These are phyloP conservation scores for Acanthosepion pharaonis DNA, from an alignment of 2,888 invertebrate species.

Conservation along the genomic window DNA sequence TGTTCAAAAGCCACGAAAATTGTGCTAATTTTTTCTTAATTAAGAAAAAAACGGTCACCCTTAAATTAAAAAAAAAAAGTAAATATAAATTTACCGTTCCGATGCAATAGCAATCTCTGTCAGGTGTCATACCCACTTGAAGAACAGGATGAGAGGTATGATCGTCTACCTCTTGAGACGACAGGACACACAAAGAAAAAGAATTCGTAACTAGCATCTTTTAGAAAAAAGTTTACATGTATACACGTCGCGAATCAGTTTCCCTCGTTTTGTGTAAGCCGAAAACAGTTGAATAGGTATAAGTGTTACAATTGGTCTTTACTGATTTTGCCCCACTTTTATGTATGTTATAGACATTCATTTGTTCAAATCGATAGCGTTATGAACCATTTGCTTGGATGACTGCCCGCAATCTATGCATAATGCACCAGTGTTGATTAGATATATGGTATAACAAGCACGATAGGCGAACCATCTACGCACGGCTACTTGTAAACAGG, in stretches of 20 bases:
- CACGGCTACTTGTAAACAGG: background rate
- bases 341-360: background rate
- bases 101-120: no score
- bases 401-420: background rate
- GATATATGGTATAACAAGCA: background rate
- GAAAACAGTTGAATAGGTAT: background rate
- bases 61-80: no score
- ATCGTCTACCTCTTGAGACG: no score
- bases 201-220: no score
- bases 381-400: background rate
- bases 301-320: background rate
- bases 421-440: background rate
- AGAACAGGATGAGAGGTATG: no score
- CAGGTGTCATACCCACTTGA: no score
- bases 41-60: no score
- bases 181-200: no score
- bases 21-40: no score
- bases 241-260: background rate
- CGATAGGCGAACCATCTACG: background rate
- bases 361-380: background rate
- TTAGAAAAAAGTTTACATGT: no score
- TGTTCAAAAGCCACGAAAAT: no score
- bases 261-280: background rate
- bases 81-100: no score
- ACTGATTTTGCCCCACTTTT: background rate